A percentile compares a stretch with the other conserved stretches of the same genome.
phyloP scores from a whole-genome alignment of 2,113 vertebrate genomes.

The Morone saxatilis region DNA sequence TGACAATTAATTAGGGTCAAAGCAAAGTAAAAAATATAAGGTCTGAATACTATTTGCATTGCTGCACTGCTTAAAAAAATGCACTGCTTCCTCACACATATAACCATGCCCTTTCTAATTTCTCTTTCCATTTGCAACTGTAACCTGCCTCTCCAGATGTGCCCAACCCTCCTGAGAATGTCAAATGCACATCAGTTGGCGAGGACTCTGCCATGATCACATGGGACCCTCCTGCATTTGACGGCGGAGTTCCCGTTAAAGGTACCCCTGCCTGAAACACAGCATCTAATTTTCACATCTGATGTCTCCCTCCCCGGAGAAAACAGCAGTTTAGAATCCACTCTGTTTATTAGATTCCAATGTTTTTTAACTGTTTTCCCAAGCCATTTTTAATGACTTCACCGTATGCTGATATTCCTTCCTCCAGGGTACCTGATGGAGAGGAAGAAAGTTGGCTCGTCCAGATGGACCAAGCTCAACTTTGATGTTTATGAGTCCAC shows the following conservation, averaged over 20 bases:
- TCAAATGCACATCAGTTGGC: constrained; percentile 88
- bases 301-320: constrained; percentile 43
- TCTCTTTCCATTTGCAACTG: constrained; percentile 24
- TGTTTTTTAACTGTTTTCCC: neutral
- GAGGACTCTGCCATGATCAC: constrained; percentile 87
- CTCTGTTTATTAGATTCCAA: constrained; percentile 22
- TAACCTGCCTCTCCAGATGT: constrained; percentile 85
- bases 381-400: constrained; percentile 23
- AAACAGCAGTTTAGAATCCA: constrained; percentile 35
- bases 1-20: neutral
- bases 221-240: constrained; percentile 89
- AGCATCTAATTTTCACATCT: constrained; percentile 50
- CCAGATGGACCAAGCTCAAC: constrained; percentile 93
- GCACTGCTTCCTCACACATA: neutral
- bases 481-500: constrained; percentile 89
- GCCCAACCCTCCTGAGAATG: constrained; percentile 89
- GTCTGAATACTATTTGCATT: neutral
- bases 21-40: neutral
- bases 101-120: neutral
- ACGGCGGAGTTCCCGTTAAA: constrained; percentile 89
- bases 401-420: neutral
- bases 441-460: constrained; percentile 90
- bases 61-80: neutral
- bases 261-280: constrained; percentile 76
- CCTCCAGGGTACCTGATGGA: constrained; percentile 91